These are phyloP conservation scores for Scarus forsteni DNA, from an alignment of 2,797 vertebrate species.

Conservation along the genomic window DNA sequence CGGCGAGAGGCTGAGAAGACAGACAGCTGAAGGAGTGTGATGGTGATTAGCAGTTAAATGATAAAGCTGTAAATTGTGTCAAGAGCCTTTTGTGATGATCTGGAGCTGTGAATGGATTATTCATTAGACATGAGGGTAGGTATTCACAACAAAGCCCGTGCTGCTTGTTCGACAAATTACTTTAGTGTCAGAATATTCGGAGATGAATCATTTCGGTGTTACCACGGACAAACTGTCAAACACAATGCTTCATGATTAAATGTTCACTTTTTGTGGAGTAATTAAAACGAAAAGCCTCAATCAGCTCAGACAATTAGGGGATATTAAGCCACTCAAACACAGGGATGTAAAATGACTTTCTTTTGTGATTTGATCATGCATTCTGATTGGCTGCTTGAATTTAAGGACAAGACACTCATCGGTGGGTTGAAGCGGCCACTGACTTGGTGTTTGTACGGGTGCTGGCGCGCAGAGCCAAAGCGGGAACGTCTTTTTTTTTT, in stretches of 20 bases:
- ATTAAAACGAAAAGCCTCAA: constrained; percentile 15
- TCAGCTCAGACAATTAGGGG: constrained; percentile 20
- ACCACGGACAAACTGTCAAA: neutral
- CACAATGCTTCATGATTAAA: constrained; percentile 3
- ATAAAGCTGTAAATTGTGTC: constrained; percentile 17
- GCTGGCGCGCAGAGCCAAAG: constrained; percentile 62
- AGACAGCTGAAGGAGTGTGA: constrained; percentile 21
- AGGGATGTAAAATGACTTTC: neutral
- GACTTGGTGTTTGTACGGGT: constrained; percentile 78
- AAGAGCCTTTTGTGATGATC: constrained; percentile 17
- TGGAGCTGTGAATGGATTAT: constrained; percentile 15
- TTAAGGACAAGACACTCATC: constrained; percentile 8
- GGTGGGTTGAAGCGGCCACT: constrained; percentile 55
- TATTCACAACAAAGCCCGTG: constrained; percentile 19
- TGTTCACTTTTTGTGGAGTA: neutral
- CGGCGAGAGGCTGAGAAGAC: constrained; percentile 35
- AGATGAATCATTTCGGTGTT: neutral
- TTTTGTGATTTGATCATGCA: constrained; percentile 47
- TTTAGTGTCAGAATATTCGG: neutral
- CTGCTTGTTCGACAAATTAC: constrained; percentile 6
- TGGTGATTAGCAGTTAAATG: constrained; percentile 47
- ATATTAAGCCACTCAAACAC: neutral
- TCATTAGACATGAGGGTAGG: constrained; percentile 21
- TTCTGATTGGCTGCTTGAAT: constrained; percentile 39
- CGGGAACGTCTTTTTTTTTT: constrained; percentile 69